phyloP scores from a whole-genome alignment of 2,888 invertebrate species.

The Drosophila picticornis region DNA sequence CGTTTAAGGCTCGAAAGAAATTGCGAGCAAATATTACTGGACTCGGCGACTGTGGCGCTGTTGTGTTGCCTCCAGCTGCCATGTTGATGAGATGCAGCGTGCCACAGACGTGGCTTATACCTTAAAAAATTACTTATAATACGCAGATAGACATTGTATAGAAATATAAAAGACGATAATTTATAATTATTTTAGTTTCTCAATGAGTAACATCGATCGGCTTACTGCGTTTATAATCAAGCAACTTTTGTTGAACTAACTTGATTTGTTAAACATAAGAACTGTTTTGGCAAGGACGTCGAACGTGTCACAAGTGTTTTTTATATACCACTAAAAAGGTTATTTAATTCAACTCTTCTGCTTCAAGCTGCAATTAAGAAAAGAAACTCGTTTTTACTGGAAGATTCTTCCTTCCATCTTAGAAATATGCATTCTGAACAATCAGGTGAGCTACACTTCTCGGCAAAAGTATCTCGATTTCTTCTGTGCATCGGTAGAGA shows the following conservation, averaged over 20 bases:
- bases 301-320: no score
- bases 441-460: neutral
- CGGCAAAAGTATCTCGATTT: neutral
- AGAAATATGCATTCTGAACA: neutral
- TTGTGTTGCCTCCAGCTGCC: conserved; percentile 43
- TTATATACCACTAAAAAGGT: rapidly evolving
- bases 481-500: neutral
- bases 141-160: neutral
- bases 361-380: neutral
- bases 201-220: neutral
- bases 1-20: conserved; percentile 55
- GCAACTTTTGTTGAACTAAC: neutral
- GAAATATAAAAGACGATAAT: neutral
- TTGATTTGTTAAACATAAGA: neutral
- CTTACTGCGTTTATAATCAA: neutral
- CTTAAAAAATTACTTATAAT: neutral
- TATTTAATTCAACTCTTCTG: neutral
- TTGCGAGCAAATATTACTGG: conserved; percentile 58
- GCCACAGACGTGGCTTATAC: neutral
- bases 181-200: neutral
- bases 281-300: no score
- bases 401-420: neutral
- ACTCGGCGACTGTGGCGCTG: conserved; percentile 33
- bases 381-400: rapidly evolving
- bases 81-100: conserved; percentile 32